Base-by-base conservation (phyloP, 2,888 invertebrate species). In the Cepaea hortensis region DNA sequence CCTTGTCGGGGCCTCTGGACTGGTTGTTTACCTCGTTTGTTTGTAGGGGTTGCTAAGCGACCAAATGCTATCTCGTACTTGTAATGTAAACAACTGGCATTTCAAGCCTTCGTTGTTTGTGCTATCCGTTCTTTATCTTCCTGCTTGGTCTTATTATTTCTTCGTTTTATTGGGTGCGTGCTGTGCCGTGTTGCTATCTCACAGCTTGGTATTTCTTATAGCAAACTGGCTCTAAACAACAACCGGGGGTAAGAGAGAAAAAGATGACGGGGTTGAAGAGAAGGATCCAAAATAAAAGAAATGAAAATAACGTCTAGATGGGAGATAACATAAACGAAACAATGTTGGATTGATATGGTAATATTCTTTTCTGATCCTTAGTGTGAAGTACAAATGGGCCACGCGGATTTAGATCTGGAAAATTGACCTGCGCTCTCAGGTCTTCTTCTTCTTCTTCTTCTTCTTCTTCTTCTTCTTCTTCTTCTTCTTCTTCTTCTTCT, bases 11-110 rank as follows among this genome's bases (percentile, higher is more conserved):
- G 81, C 75, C 77, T 70, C 86, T 70, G 68, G 82, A 73, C 83
- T 82, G 82, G 82, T 86, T 86, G 86, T 86, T 86, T 86, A 86
- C 86, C 61, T 83, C 62, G 82, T 55, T 86, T 86, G 86, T 86
- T 86, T 86, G 86, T 86, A 77, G 73, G 73, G 82, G 86, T 86
- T 86, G 86, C 86, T 82, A 86, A 68, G 86, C 86, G 82, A 86
- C 86, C 77, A 61, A 86, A 46, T 77, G 86, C 86, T 86, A 86
- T 86, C 86, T 86, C 68, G 82, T 70, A 85, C 86, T 82, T 83
- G 86, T 82, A 86, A 86, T 82, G 82, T 86, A 86, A 86, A 86
- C 86, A 86, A 83, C 75, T 46, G 86, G 15, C 82, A 86, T 81
- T 85, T 85, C 75, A 85, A 62, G 75, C 72, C 76, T 81, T 73